A percentile compares a stretch with the other conserved stretches of the same genome.
Conservation (phyloP, 2,888 invertebrate species). For the Lobophora halterata region DNA sequence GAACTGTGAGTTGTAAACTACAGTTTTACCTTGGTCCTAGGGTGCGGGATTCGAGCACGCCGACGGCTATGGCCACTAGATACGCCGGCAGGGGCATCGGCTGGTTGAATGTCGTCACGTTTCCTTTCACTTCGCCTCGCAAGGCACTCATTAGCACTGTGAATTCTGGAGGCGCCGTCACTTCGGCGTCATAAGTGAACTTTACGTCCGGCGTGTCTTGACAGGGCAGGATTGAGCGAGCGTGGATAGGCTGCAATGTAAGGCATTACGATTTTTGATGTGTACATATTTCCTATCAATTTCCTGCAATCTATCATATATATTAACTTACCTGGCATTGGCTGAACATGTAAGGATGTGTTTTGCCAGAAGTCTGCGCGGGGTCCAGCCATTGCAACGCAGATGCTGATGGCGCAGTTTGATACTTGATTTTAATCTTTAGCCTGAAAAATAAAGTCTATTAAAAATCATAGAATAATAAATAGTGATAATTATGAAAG, state of each 20-base stretch:
- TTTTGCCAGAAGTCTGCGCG: slow-evolving; percentile 92
- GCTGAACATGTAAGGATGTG: slow-evolving; percentile 91
- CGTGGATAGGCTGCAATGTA: slow-evolving; percentile 88
- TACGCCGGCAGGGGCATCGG: slow-evolving; percentile 94
- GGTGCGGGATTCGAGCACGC: slow-evolving; percentile 86
- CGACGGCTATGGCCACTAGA: slow-evolving; percentile 93
- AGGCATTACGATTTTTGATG: background rate
- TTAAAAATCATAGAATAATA: too few relatives aligned
- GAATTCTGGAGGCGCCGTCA: slow-evolving; percentile 87
- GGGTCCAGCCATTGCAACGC: slow-evolving; percentile 95
- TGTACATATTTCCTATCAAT: too few relatives aligned
- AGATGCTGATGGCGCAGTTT: slow-evolving; percentile 87
- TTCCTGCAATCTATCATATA: too few relatives aligned
- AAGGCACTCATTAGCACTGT: slow-evolving; percentile 95
- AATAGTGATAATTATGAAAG: too few relatives aligned
- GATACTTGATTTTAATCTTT: slow-evolving; percentile 85
- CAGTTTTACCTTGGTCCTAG: slow-evolving; percentile 84
- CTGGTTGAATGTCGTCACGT: slow-evolving; percentile 84
- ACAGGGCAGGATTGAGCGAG: slow-evolving; percentile 93
- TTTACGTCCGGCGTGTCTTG: slow-evolving; percentile 96
- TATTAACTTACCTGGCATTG: slow-evolving; percentile 85
- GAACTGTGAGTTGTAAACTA: too few relatives aligned
- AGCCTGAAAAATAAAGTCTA: slow-evolving; percentile 75
- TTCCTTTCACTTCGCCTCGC: slow-evolving; percentile 67
- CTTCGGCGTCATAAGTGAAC: slow-evolving; percentile 88